phyloP scores from a whole-genome alignment of 2,113 vertebrate species.

The Takifugu bimaculatus region DNA sequence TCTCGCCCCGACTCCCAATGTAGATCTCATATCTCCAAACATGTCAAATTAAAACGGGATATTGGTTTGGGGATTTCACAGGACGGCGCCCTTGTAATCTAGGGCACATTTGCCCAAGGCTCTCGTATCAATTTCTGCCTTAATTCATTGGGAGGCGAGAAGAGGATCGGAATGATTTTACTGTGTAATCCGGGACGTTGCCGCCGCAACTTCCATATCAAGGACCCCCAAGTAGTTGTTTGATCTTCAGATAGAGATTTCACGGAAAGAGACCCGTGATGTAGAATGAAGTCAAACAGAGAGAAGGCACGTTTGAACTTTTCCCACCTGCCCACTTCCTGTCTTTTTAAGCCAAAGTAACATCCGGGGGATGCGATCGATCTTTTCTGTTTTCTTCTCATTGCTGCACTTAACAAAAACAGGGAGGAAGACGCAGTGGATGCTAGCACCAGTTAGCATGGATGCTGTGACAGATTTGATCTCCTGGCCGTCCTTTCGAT shows the following conservation, averaged over 20 bases:
- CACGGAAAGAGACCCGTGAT: not conserved
- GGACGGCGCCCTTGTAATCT: slow-evolving; percentile 46
- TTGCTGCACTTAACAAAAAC: no score
- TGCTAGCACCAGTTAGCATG: no score
- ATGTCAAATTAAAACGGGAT: slow-evolving; percentile 53
- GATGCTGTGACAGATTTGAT: no score
- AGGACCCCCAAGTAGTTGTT: slow-evolving; percentile 14
- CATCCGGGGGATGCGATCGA: no score
- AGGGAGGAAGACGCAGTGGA: no score
- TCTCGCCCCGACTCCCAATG: slow-evolving; percentile 22
- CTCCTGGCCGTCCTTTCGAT: no score
- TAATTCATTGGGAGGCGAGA: slow-evolving; percentile 44
- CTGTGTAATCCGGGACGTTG: slow-evolving; percentile 52
- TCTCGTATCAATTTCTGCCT: slow-evolving; percentile 43
- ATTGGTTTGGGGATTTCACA: slow-evolving; percentile 59
- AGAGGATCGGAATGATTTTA: slow-evolving; percentile 49
- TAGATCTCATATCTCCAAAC: slow-evolving; percentile 41
- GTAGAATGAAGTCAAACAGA: not conserved
- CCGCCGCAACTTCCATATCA: slow-evolving; percentile 18
- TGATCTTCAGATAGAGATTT: slow-evolving; percentile 15
- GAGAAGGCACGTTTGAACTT: not conserved
- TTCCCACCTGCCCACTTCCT: slow-evolving; percentile 11
- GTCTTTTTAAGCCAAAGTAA: no score
- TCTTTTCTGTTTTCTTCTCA: no score
- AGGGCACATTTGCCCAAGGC: slow-evolving; percentile 32